Conservation (phyloP, 2,797 vertebrate species). For the Mycteria americana region DNA sequence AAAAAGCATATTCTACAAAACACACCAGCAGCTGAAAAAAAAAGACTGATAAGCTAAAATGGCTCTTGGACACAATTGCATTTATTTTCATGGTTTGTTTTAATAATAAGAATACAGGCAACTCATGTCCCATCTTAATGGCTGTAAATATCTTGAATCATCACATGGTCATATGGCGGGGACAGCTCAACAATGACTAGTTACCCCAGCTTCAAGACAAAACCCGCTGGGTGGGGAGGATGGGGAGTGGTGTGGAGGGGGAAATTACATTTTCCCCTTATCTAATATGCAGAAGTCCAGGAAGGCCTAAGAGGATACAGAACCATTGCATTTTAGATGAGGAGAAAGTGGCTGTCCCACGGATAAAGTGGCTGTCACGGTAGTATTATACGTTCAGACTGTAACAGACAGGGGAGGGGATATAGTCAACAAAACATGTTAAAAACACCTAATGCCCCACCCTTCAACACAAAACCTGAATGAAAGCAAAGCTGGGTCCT, state of each 20-base stretch:
- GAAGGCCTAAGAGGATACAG: neutral
- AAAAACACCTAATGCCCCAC: neutral
- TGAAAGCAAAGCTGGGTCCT: neutral
- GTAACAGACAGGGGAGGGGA: neutral
- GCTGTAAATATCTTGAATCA: neutral
- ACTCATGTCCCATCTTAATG: neutral
- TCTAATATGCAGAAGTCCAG: neutral
- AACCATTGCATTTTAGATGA: neutral
- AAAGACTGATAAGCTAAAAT: neutral
- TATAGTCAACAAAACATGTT: accelerated
- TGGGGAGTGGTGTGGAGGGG: neutral
- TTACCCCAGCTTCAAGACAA: neutral
- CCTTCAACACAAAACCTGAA: neutral
- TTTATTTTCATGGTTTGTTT: neutral
- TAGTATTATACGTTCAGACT: neutral
- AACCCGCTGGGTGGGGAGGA: neutral
- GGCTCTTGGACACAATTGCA: neutral
- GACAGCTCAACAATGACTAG: neutral
- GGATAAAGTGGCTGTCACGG: neutral
- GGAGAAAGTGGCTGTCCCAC: neutral
- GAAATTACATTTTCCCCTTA: neutral
- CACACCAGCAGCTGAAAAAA: neutral
- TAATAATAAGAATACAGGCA: neutral
- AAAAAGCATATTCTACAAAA: neutral
- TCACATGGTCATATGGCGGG: neutral